Evolutionary conservation across 2,113 vertebrate genomes (phyloP).

Genomic region (Oplegnathus fasciatus): DNA sequence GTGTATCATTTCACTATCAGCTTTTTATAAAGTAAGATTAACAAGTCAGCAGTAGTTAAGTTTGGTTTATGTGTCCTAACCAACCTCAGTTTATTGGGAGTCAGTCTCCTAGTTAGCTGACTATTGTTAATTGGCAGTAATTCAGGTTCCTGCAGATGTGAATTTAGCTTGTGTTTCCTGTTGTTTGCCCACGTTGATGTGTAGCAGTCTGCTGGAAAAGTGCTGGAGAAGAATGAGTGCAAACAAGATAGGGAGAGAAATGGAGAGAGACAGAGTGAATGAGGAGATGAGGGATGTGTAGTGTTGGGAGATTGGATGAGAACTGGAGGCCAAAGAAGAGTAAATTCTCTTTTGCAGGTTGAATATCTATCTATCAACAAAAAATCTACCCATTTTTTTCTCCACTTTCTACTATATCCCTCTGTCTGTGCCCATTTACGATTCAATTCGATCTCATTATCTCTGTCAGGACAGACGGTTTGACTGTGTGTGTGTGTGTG

Average conservation of each 20-base stretch:
- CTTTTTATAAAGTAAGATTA: background rate
- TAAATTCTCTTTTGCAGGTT: conserved; percentile 15
- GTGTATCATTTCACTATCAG: background rate
- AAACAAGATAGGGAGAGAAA: conserved; percentile 2
- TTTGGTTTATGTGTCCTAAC: background rate
- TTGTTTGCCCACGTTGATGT: background rate
- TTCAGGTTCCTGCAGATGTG: background rate
- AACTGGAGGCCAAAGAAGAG: conserved; percentile 34
- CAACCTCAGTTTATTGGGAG: background rate
- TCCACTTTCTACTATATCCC: conserved; percentile 9
- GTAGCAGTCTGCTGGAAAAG: background rate
- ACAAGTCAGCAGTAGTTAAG: background rate
- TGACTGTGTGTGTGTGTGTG: background rate
- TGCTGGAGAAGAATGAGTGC: background rate
- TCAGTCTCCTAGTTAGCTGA: background rate
- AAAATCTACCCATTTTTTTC: background rate
- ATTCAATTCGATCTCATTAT: conserved; percentile 41
- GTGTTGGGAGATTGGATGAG: conserved; percentile 9
- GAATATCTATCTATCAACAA: conserved; percentile 34
- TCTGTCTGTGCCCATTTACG: conserved; percentile 11
- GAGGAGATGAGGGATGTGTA: conserved; percentile 22
- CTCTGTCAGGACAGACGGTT: background rate
- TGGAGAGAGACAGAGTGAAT: conserved; percentile 25
- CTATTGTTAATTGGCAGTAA: background rate
- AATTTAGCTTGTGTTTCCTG: background rate